Evolutionary conservation across 2,797 vertebrate genomes (phyloP), one percentile per base, ranked within the genome.

Genomic region (Characodon lateralis): DNA sequence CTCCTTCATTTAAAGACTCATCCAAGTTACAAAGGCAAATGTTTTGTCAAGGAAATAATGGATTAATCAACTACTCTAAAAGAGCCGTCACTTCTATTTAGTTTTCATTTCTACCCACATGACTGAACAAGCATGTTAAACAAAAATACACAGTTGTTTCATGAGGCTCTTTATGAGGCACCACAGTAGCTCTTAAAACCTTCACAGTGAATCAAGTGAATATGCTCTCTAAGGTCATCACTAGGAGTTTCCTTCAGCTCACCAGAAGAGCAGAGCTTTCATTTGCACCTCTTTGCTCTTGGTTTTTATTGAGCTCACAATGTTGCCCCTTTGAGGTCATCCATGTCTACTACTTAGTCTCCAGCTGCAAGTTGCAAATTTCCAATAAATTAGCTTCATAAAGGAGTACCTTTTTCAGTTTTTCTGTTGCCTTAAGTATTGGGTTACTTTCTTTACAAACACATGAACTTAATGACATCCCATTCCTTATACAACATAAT

Each of bases 21-120:
- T 59, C 39, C 16, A 35, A 6, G 53, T 69, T n/a, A 24, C 43
- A 81, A 48, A 48, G 68, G 46, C 59, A 22, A n/a, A 50, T 20
- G 9, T 20, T 80, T 20, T 68, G 75, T 59, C 74, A 22, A 39
- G 80, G 26, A 58, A 5, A 68, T 24, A n/a, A 68, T 3, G 8
- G 61, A 65, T 65, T 3, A 22, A 43, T 43, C 39, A 43, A 43
- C 39, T 1, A n/a, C 22, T 68, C 39, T 10, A 65, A 39, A 39
- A 28, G 58, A 59, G 58, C 26, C 14, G 26, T 59, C 26, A 28
- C 58, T 63, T 35, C 2, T 31, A 28, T 20, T 63, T 0, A 22
- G 39, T n/a, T 68, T 41, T 41, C 5, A 68, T 68, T 68, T 68
- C 10, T 5, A 6, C 39, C 39, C 10, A 43, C 22, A 24, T 56